Evolutionary conservation across 1,140 invertebrate genomes (phyloP).

Genomic region (Pemphigus obesinymphae): DNA sequence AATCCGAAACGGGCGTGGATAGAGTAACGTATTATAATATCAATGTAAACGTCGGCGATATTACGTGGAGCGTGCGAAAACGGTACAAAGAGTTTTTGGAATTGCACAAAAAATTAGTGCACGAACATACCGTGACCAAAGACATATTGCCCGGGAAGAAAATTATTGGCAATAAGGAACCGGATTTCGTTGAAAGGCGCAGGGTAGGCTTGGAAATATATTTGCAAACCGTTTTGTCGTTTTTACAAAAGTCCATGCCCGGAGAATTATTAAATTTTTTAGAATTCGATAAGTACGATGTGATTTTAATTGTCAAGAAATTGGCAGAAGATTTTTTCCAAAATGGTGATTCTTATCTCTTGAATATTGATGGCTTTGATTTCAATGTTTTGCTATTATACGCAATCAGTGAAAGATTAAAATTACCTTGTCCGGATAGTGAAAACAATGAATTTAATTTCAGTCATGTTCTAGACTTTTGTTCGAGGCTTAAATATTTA

Average conservation of each 20-base stretch:
- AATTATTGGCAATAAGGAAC: slow-evolving; percentile 72
- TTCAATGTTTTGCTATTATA: slow-evolving; percentile 71
- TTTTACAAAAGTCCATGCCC: slow-evolving; percentile 69
- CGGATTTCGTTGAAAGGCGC: slow-evolving; percentile 78
- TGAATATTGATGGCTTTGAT: slow-evolving; percentile 57
- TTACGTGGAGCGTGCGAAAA: slow-evolving; percentile 76
- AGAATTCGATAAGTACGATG: slow-evolving; percentile 76
- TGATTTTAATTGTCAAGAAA: slow-evolving; percentile 72
- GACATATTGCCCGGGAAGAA: slow-evolving; percentile 88
- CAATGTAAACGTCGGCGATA: slow-evolving; percentile 61
- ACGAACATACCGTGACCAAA: slow-evolving; percentile 71
- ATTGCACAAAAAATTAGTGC: slow-evolving; percentile 74
- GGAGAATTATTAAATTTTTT: slow-evolving; percentile 70
- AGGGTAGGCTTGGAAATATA: slow-evolving; percentile 74
- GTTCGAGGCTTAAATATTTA: slow-evolving; percentile 65
- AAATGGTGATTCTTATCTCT: slow-evolving; percentile 63
- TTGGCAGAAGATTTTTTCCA: slow-evolving; percentile 67
- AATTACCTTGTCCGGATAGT: slow-evolving; percentile 72
- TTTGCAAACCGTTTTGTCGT: slow-evolving; percentile 68
- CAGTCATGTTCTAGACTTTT: slow-evolving; percentile 84
- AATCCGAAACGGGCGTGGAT: slow-evolving; percentile 46
- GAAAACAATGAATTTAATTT: slow-evolving; percentile 70
- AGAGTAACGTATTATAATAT: slow-evolving; percentile 66
- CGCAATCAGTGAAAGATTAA: slow-evolving; percentile 80
- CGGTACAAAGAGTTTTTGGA: slow-evolving; percentile 86